Conservation (phyloP, 2,797 vertebrate genomes). For the Chelon labrosus region DNA sequence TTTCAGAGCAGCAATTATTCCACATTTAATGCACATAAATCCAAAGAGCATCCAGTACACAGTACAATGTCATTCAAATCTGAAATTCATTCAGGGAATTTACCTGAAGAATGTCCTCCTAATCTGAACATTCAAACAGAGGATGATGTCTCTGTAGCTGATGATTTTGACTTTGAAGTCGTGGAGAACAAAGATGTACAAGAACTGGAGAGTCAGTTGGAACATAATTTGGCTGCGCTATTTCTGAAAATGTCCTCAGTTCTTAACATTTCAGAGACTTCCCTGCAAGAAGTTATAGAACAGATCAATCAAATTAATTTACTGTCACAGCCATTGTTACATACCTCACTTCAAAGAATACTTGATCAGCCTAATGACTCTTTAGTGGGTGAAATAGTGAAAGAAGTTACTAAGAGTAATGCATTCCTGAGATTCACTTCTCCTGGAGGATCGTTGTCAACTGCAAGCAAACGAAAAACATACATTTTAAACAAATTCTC, state of each 20-base stretch:
- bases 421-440: conserved; percentile 1
- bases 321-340: conserved; percentile 1
- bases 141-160: too few relatives aligned
- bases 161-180: too few relatives aligned
- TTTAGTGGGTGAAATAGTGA: not conserved
- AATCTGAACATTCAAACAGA: too few relatives aligned
- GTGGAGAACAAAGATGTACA: not conserved
- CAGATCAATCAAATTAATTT: conserved; percentile 1
- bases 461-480: conserved; percentile 5
- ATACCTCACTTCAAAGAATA: not conserved
- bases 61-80: too few relatives aligned
- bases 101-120: too few relatives aligned
- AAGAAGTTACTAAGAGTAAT: not conserved
- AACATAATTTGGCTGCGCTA: too few relatives aligned
- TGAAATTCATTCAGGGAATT: too few relatives aligned
- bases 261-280: too few relatives aligned
- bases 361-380: conserved; percentile 1
- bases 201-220: not conserved
- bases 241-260: too few relatives aligned
- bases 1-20: conserved; percentile 10
- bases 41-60: not conserved
- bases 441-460: conserved; percentile 1
- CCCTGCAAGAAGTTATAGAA: too few relatives aligned
- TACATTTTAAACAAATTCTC: not conserved
- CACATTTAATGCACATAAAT: conserved; percentile 7